phyloP scores from a whole-genome alignment of 2,113 vertebrate genomes.

The Penelope pileata region DNA sequence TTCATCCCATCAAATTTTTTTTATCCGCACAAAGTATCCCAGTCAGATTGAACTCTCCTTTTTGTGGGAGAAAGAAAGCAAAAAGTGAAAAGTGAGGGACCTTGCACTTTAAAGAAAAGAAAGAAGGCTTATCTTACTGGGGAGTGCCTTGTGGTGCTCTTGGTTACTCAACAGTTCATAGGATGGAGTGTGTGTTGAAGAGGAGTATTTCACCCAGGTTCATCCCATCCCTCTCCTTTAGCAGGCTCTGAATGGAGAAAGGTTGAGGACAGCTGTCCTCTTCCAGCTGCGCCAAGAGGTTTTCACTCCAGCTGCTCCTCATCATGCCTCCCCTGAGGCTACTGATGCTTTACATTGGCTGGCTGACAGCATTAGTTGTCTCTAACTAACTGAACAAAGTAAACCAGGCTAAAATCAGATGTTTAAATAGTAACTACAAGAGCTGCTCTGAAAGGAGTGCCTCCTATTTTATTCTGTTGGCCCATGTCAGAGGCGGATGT shows the following conservation, averaged over 20 bases:
- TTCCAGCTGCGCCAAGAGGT: neutral
- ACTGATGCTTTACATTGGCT: neutral
- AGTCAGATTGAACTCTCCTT: neutral
- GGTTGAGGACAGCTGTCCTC: neutral
- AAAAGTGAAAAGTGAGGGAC: neutral
- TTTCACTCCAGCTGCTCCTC: neutral
- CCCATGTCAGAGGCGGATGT: no score
- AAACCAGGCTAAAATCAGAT: neutral
- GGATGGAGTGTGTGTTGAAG: neutral
- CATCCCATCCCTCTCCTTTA: neutral
- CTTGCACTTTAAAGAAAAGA: neutral
- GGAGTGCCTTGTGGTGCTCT: neutral
- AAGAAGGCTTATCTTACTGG: neutral
- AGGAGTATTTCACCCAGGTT: neutral
- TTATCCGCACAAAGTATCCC: neutral
- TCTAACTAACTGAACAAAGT: neutral
- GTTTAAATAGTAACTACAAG: neutral
- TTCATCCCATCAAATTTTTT: neutral
- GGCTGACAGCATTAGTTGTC: neutral
- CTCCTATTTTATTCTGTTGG: no score
- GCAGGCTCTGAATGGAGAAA: neutral
- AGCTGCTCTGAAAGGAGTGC: no score
- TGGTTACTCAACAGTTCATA: neutral
- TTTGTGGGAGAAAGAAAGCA: neutral
- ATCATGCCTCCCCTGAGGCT: neutral